These are phyloP conservation scores for Mesorhabditis sp. DNA, from an alignment of 2,888 invertebrate species.

Conservation along the genomic window DNA sequence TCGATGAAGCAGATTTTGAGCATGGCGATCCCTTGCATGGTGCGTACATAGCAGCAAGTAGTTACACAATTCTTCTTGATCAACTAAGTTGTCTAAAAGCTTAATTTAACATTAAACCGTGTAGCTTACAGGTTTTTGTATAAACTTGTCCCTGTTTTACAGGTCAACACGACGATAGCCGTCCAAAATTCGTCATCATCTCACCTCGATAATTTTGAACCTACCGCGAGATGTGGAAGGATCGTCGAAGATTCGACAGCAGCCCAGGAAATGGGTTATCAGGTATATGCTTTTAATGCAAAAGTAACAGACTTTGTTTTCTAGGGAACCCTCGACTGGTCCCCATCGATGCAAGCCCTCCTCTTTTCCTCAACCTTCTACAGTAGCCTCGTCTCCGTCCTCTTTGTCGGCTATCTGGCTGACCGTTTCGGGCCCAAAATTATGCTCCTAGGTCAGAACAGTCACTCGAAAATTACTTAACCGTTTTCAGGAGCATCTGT, in stretches of 20 bases:
- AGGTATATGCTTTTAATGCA: not conserved
- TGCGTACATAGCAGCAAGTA: not conserved
- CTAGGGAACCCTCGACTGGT: not conserved
- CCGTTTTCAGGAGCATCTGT: not conserved
- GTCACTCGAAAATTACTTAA: not conserved
- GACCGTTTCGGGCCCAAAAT: slow-evolving; percentile 2
- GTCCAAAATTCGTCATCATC: not conserved
- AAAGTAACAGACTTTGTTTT: not conserved
- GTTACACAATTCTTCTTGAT: not conserved
- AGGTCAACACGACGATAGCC: not conserved
- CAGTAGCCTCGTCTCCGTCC: not conserved
- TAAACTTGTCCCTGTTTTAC: not conserved
- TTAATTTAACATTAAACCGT: not conserved
- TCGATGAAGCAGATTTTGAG: not conserved
- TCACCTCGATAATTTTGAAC: not conserved
- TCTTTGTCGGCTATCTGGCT: slow-evolving; percentile 4
- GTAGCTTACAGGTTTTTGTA: not conserved
- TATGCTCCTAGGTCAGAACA: not conserved
- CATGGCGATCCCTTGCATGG: not conserved
- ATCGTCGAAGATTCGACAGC: not conserved
- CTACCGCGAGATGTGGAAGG: not conserved
- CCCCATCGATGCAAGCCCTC: not conserved
- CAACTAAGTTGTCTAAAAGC: not conserved
- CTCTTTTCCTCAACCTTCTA: slow-evolving; percentile 3
- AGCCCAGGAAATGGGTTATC: not conserved